phyloP scores from a whole-genome alignment of 2,888 invertebrate genomes.

The Dioctria rufipes region DNA sequence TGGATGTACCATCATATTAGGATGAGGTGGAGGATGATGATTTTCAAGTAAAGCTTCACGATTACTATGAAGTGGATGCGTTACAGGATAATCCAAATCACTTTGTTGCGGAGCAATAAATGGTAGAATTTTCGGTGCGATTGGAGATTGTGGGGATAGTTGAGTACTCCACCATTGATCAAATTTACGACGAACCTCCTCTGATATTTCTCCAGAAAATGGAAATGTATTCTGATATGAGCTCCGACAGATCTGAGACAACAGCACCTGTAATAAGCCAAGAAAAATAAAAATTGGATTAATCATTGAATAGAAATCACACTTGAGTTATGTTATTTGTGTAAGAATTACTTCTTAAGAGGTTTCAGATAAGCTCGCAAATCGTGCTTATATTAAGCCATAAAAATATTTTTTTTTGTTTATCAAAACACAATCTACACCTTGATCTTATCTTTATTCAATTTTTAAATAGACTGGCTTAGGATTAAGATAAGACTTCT shows the following conservation, averaged over 20 bases:
- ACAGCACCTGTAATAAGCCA: constrained; percentile 76
- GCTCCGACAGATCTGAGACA: constrained; percentile 88
- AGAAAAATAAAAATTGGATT: constrained; percentile 28
- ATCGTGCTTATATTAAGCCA: neutral
- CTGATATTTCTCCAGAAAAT: constrained; percentile 81
- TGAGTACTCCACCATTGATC: constrained; percentile 92
- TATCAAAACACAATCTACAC: constrained; percentile 19
- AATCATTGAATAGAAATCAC: neutral
- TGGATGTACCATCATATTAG: constrained; percentile 76
- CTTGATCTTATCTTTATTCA: neutral
- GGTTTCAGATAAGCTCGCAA: constrained; percentile 21
- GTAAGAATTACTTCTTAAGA: constrained; percentile 7
- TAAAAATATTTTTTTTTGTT: constrained; percentile 10
- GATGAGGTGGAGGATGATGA: constrained; percentile 64
- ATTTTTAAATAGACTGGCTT: constrained; percentile 21
- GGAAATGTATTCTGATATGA: constrained; percentile 79
- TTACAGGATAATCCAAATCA: constrained; percentile 70
- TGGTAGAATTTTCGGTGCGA: constrained; percentile 73
- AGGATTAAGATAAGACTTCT: constrained; percentile 25
- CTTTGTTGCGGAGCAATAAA: constrained; percentile 67
- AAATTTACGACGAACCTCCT: constrained; percentile 89
- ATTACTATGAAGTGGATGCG: constrained; percentile 69
- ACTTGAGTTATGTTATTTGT: constrained; percentile 18
- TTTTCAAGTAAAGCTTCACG: constrained; percentile 60
- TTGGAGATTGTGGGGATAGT: constrained; percentile 76